Evolutionary conservation across 1,140 invertebrate genomes (phyloP), one percentile per base, ranked within the genome.

Genomic region (Pseudomyrmex cubaensis): DNA sequence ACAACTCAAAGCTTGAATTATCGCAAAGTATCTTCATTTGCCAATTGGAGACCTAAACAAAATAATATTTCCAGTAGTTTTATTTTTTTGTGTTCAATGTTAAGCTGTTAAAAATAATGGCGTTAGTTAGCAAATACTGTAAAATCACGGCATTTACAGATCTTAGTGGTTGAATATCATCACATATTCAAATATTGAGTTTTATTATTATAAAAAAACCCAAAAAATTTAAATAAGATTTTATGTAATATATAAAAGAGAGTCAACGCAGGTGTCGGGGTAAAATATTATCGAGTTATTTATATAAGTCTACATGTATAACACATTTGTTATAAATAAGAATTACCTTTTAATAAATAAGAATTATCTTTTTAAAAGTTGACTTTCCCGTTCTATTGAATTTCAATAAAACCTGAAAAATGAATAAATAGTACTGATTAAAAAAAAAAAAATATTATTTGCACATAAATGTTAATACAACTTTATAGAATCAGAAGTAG

Each of bases 101-200:
- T 10, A 50, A 17, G 44, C 1, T 25, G 12, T 35, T 73, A 0
- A 13, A 13, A 25, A 64, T 63, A 15, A 13, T 52, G 12, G 35
- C 35, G 57, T 75, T 20, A 67, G 5, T 44, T 66, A 66, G 35
- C 61, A 67, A 77, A 77, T 48, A 76, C 4, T 15, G 3, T 15
- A 66, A 2, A 54, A 76, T 76, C 15, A 64, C 62, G 25, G 12
- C 13, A 77, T 10, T 56, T 50, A 77, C 20, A 64, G 5, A 76
- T 66, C n/a, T 46, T 77, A 7, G 2, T 77, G 17, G 5, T 10
- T 35, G 54, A 54, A 13, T 44, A 22, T 77, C 15, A 77, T 77
- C 12, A 44, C 46, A 46, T 22, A 25, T 2, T 35, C 5, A 13
- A 13, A 54, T 12, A 25, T 22, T 77, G 22, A 22, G 2, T 25